Conservation (phyloP, 2,888 invertebrate species). For the Dorcus parallelipipedus region DNA sequence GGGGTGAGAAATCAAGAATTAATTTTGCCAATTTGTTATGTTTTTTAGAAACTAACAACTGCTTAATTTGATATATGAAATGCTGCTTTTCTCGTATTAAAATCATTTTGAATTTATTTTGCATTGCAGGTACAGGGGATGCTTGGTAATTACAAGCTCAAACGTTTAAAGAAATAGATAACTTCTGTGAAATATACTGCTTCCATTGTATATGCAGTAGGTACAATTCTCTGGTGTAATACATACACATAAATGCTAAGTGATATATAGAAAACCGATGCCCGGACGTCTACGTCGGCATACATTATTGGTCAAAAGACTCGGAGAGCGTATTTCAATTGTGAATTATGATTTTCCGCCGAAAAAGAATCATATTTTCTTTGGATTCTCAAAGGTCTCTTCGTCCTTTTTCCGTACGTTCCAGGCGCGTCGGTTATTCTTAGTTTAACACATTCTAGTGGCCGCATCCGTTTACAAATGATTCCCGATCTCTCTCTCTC, state of each 20-base stretch:
- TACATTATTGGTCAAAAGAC: conserved; percentile 51
- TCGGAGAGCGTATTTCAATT: conserved; percentile 47
- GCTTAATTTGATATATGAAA: too few relatives aligned
- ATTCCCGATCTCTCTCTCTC: conserved; percentile 34
- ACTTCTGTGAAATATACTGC: too few relatives aligned
- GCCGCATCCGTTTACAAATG: conserved; percentile 42
- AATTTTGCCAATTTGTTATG: too few relatives aligned
- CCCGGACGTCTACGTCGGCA: conserved; percentile 39
- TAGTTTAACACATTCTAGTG: conserved; percentile 37
- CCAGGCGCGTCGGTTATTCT: conserved; percentile 19
- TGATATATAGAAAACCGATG: conserved; percentile 29
- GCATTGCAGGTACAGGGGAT: too few relatives aligned
- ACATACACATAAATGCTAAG: conserved; percentile 15
- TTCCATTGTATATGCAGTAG: neutral
- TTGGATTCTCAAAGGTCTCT: conserved; percentile 44
- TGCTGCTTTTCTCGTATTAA: too few relatives aligned
- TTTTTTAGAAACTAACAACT: too few relatives aligned
- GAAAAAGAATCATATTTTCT: conserved; percentile 51
- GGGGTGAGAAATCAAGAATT: too few relatives aligned
- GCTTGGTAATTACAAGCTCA: too few relatives aligned
- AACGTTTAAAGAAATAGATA: too few relatives aligned
- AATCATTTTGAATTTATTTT: too few relatives aligned
- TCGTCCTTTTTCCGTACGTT: conserved; percentile 27
- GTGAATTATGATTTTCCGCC: conserved; percentile 48
- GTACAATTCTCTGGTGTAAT: conserved; percentile 9